Conservation (phyloP, 30 jellyfish, hydroid and myxozoan genomes). For the Phacellophora camtschatica region DNA sequence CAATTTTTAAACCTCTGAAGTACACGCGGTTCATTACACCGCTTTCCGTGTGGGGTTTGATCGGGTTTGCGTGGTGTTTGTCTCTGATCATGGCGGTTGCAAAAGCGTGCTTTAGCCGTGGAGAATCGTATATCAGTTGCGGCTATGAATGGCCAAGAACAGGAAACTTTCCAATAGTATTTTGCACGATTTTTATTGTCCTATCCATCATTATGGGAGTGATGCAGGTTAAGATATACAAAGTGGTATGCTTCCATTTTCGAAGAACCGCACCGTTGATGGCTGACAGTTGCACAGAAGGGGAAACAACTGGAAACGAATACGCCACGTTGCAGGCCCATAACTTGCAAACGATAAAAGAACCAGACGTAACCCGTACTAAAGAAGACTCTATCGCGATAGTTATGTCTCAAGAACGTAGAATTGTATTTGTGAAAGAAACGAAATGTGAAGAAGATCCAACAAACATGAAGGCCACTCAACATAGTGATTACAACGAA, state of each 20-base stretch:
- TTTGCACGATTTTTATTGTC: background rate
- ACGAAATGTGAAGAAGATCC: background rate
- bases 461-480: background rate
- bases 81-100: background rate
- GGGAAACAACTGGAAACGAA: background rate
- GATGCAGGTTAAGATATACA: constrained; percentile 27
- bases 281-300: background rate
- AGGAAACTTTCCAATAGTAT: background rate
- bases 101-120: background rate
- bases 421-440: no score
- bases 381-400: background rate
- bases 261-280: constrained; percentile 16
- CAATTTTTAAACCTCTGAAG: constrained; percentile 31
- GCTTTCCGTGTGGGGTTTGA: constrained; percentile 20
- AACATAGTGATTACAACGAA: background rate
- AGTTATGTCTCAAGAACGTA: background rate
- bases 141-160: background rate
- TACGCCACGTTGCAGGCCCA: background rate
- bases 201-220: background rate
- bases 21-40: constrained; percentile 22
- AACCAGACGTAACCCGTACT: background rate
- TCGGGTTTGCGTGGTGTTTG: constrained; percentile 21
- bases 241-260: constrained; percentile 26
- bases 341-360: background rate
- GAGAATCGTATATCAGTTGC: constrained; percentile 6